A percentile compares a stretch with the other conserved stretches of the same genome.
Evolutionary conservation across 2,113 vertebrate species (phyloP).

Genomic region (Ellobius talpinus): DNA sequence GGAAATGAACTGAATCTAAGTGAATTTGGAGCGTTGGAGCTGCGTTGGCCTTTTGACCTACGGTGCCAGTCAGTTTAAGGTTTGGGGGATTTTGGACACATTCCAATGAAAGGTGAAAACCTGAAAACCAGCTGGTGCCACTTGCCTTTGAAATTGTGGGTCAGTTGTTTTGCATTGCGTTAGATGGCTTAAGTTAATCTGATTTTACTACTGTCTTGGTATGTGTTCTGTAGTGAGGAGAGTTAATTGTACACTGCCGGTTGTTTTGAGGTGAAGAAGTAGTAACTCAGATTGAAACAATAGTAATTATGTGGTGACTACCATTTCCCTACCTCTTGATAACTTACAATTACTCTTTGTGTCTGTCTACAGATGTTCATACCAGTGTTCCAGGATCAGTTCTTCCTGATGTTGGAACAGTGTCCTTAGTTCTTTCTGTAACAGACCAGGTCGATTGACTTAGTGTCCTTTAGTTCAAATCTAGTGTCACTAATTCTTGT

Average conservation of each 20-base stretch:
- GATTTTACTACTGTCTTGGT: slow-evolving; percentile 75
- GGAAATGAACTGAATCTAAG: slow-evolving; percentile 48
- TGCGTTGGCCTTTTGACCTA: neutral
- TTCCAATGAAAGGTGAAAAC: neutral
- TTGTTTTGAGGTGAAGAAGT: slow-evolving; percentile 81
- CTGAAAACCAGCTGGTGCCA: neutral
- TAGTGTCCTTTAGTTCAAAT: slow-evolving; percentile 42
- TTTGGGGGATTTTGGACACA: neutral
- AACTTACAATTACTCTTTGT: slow-evolving; percentile 78
- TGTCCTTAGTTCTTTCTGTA: slow-evolving; percentile 44
- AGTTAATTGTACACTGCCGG: slow-evolving; percentile 79
- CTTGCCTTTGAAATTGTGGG: slow-evolving; percentile 28
- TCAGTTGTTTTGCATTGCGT: slow-evolving; percentile 54
- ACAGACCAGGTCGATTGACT: neutral
- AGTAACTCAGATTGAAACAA: slow-evolving; percentile 78
- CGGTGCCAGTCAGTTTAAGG: slow-evolving; percentile 13
- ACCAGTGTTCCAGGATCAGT: slow-evolving; percentile 41
- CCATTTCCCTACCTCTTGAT: slow-evolving; percentile 75
- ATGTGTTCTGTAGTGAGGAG: slow-evolving; percentile 60
- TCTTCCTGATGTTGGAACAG: slow-evolving; percentile 42
- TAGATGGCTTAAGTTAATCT: slow-evolving; percentile 55
- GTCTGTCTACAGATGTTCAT: slow-evolving; percentile 75
- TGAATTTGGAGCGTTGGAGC: slow-evolving; percentile 33
- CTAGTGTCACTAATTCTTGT: slow-evolving; percentile 39
- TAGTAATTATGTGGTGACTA: slow-evolving; percentile 81